A percentile compares a stretch with the other conserved stretches of the same genome.
Conservation (phyloP, 1,140 invertebrate species). For the Ceratitis capitata region DNA sequence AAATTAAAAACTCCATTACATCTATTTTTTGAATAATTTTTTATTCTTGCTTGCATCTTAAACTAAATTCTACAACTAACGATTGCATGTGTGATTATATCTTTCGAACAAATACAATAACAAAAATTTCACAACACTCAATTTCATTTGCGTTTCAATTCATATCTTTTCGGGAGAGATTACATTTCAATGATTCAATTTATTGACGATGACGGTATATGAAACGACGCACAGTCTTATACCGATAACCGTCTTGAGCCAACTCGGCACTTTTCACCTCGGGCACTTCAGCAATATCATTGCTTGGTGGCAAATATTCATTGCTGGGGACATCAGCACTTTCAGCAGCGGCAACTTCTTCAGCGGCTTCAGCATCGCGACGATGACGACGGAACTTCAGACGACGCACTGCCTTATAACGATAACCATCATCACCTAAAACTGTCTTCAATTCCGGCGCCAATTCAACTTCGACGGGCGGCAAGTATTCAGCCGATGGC, state of each 20-base stretch:
- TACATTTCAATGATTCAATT: background rate
- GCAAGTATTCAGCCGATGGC: conserved; percentile 55
- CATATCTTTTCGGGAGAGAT: background rate
- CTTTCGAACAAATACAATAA: no score
- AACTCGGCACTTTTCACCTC: conserved; percentile 54
- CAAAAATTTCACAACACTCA: background rate
- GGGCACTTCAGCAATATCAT: conserved; percentile 41
- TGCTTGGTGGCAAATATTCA: conserved; percentile 57
- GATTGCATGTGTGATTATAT: no score
- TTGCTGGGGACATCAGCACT: conserved; percentile 45
- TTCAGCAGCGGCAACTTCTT: conserved; percentile 14
- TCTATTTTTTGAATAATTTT: background rate
- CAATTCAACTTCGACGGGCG: conserved; percentile 56
- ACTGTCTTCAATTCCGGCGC: conserved; percentile 57
- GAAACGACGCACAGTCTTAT: conserved; percentile 59
- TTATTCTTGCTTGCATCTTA: background rate
- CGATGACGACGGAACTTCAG: conserved; percentile 58
- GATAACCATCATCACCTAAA: conserved; percentile 56
- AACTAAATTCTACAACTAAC: background rate
- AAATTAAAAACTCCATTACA: no score
- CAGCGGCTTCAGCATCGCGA: conserved; percentile 50
- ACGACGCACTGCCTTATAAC: conserved; percentile 59
- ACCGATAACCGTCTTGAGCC: conserved; percentile 59
- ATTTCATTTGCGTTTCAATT: background rate
- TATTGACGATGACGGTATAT: conserved; percentile 60